Conservation (phyloP, 2,113 vertebrate species). For the Pangasianodon hypophthalmus region DNA sequence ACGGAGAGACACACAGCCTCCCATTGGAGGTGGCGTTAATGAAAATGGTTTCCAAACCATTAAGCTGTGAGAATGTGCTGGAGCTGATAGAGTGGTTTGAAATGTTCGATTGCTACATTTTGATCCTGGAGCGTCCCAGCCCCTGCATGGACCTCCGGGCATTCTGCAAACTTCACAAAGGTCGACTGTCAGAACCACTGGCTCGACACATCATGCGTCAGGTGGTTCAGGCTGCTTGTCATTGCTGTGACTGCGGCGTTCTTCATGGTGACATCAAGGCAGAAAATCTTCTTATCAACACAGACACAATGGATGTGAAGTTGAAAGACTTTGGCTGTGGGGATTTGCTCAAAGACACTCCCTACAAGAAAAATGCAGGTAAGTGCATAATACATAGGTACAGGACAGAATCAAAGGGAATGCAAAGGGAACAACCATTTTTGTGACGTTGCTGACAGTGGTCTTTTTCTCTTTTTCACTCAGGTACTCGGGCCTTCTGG, state of each 20-base stretch:
- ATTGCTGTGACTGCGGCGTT: slow-evolving; percentile 54
- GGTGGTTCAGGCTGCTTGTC: no score
- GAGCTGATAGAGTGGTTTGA: no score
- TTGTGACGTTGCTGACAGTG: background rate
- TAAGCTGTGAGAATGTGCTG: no score
- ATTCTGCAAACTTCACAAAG: slow-evolving; percentile 34
- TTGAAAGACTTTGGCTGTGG: no score
- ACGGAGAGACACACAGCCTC: slow-evolving; percentile 34
- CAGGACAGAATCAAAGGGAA: no score
- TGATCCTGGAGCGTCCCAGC: slow-evolving; percentile 62
- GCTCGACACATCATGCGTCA: no score
- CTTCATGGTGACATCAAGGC: slow-evolving; percentile 68
- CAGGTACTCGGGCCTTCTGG: no score
- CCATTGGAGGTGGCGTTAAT: slow-evolving; percentile 59
- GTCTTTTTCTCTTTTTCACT: background rate
- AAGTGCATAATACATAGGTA: background rate
- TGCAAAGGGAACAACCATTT: background rate
- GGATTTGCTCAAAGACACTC: background rate
- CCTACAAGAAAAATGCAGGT: background rate
- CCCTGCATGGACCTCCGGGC: slow-evolving; percentile 60
- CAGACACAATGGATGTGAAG: no score
- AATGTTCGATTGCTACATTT: slow-evolving; percentile 47
- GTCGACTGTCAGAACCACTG: background rate
- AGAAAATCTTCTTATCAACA: no score
- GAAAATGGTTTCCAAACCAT: no score